phyloP scores from a whole-genome alignment of 2,797 vertebrate genomes.

The Cyprinodon diabolis region DNA sequence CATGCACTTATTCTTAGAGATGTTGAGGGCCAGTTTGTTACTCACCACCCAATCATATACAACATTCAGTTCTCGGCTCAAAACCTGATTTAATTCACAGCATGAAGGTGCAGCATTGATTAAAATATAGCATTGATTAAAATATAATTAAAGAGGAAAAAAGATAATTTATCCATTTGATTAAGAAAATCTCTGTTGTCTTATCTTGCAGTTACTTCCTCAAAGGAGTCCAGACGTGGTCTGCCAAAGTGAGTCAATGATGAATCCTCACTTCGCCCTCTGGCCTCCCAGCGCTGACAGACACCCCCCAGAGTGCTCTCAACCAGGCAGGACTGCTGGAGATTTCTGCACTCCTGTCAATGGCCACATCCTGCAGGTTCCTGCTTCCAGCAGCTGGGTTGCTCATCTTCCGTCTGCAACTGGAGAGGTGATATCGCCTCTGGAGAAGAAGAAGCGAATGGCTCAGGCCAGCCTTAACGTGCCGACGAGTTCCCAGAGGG shows the following conservation, averaged over 20 bases:
- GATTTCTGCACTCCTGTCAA: slow-evolving; percentile 50
- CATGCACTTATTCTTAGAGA: no score
- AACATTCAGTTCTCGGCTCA: no score
- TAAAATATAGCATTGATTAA: background rate
- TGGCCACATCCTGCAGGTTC: slow-evolving; percentile 69
- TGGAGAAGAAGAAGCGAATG: slow-evolving; percentile 94
- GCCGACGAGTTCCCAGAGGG: slow-evolving; percentile 44
- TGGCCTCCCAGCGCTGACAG: slow-evolving; percentile 65
- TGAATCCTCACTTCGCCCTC: slow-evolving; percentile 50
- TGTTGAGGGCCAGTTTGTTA: no score
- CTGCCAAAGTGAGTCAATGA: slow-evolving; percentile 55
- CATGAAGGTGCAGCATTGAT: no score
- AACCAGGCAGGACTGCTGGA: slow-evolving; percentile 35
- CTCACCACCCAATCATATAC: no score
- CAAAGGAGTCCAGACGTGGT: slow-evolving; percentile 60
- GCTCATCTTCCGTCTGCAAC: slow-evolving; percentile 66
- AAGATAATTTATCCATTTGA: background rate
- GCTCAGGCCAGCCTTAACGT: slow-evolving; percentile 88
- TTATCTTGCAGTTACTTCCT: slow-evolving; percentile 37
- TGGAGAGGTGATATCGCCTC: slow-evolving; percentile 89
- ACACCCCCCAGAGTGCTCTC: slow-evolving; percentile 44
- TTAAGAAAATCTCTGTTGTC: slow-evolving; percentile 14
- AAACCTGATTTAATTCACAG: no score
- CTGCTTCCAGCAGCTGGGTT: slow-evolving; percentile 68
- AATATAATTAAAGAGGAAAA: background rate